Evolutionary conservation across 2,797 vertebrate genomes (phyloP).

Genomic region (Vultur gryphus): DNA sequence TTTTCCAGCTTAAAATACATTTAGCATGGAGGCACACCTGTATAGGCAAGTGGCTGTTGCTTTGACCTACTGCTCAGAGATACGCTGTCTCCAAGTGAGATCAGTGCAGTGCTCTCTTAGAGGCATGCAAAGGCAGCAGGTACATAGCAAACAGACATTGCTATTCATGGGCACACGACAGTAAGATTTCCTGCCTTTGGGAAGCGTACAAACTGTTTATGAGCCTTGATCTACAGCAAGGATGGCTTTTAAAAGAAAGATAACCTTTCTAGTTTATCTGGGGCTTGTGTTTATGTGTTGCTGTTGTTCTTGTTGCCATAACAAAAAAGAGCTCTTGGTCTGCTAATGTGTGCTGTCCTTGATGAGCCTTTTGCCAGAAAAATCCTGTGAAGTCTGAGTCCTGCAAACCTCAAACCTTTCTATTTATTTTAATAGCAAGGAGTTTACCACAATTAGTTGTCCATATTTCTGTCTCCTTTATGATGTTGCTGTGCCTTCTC

Average conservation of each 20-base stretch:
- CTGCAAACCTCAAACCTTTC: slow-evolving; percentile 3
- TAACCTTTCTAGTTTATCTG: not conserved
- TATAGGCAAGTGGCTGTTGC: not conserved
- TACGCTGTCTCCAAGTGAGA: not conserved
- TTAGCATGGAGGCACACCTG: not conserved
- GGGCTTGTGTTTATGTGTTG: not conserved
- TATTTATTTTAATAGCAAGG: slow-evolving; percentile 19
- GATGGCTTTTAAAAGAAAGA: not conserved
- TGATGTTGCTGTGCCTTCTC: not conserved
- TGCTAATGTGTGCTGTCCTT: not conserved
- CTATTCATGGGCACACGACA: too few species aligned
- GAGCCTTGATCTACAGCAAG: not conserved
- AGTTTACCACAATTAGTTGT: not conserved
- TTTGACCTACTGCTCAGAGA: not conserved
- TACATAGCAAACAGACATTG: not conserved
- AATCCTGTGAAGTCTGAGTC: not conserved
- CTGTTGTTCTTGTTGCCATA: slow-evolving; percentile 2
- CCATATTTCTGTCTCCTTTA: not conserved
- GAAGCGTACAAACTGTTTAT: not conserved
- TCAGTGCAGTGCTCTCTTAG: not conserved
- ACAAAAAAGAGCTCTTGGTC: not conserved
- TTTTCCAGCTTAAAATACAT: not conserved
- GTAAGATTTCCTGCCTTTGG: not conserved
- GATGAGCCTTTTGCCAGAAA: not conserved
- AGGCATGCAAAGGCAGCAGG: not conserved